A percentile compares a stretch with the other conserved stretches of the same genome.
Evolutionary conservation across 2,113 vertebrate species (phyloP).

Genomic region (Catharus minimus): DNA sequence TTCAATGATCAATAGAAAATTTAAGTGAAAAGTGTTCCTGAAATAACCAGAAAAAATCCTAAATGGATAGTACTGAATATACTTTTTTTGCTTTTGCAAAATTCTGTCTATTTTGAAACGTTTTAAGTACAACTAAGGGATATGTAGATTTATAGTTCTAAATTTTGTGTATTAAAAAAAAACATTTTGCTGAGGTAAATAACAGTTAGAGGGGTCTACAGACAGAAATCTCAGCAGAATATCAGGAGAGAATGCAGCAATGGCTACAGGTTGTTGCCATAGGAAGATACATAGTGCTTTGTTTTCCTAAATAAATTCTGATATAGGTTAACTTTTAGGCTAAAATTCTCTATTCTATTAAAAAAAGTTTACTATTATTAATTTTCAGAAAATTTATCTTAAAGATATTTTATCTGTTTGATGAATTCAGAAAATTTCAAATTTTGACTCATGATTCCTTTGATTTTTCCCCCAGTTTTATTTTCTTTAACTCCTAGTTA

Average conservation of each 20-base stretch:
- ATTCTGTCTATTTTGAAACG: not conserved
- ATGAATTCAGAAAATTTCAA: not conserved
- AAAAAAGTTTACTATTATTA: not conserved
- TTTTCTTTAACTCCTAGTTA: not conserved
- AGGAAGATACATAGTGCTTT: accelerated
- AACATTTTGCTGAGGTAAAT: not conserved
- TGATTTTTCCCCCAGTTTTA: not conserved
- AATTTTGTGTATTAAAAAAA: not conserved
- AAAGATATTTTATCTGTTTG: not conserved
- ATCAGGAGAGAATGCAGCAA: not conserved
- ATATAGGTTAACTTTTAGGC: not conserved
- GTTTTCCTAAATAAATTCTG: not conserved
- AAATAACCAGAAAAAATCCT: not conserved
- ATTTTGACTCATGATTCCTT: not conserved
- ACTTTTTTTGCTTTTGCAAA: not conserved
- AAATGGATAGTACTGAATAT: not conserved
- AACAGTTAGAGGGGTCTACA: not conserved
- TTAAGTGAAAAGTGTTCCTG: not conserved
- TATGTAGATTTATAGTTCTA: not conserved
- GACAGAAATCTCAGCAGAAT: not conserved
- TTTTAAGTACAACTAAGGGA: not conserved
- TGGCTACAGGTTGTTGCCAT: not conserved
- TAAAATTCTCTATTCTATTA: not conserved
- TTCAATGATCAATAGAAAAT: not conserved
- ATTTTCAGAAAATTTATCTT: not conserved